phyloP scores from a whole-genome alignment of 2,113 vertebrate genomes.

The Paracanthobrama guichenoti region DNA sequence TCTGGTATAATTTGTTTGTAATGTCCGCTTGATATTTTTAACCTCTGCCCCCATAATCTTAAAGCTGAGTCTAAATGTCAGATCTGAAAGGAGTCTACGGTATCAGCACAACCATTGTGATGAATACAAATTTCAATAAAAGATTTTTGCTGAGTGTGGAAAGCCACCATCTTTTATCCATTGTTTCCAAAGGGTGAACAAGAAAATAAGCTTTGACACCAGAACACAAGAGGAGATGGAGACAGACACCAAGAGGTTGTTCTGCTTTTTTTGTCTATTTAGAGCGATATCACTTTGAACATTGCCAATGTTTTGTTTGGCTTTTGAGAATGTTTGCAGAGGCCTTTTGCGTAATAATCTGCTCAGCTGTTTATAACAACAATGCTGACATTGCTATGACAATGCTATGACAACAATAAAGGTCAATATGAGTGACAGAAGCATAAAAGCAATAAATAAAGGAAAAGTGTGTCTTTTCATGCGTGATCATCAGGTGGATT shows the following conservation, averaged over 20 bases:
- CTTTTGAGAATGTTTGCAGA: constrained; percentile 40
- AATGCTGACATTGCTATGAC: neutral
- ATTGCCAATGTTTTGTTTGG: constrained; percentile 40
- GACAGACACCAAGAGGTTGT: constrained; percentile 42
- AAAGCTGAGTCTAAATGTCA: constrained; percentile 29
- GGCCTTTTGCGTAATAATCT: constrained; percentile 42
- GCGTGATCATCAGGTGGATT: constrained; percentile 28
- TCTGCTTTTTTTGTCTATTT: constrained; percentile 37
- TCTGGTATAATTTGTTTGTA: too few relatives aligned
- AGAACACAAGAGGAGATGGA: constrained; percentile 7
- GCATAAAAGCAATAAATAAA: constrained; percentile 30
- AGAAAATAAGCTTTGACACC: constrained; percentile 36
- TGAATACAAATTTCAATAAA: constrained; percentile 16
- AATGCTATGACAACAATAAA: constrained; percentile 5
- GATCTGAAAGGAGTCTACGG: constrained; percentile 19
- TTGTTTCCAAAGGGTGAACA: constrained; percentile 36
- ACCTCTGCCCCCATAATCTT: neutral
- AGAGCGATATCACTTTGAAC: neutral
- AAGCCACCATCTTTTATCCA: constrained; percentile 21
- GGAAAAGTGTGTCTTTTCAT: constrained; percentile 19
- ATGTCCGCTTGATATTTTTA: neutral
- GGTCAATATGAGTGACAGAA: constrained; percentile 36
- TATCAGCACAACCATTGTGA: constrained; percentile 48
- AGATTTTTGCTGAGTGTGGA: constrained; percentile 47
- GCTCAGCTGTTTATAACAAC: neutral